phyloP scores from a whole-genome alignment of 2,888 invertebrate genomes.

The Caenorhabditis doughertyi region DNA sequence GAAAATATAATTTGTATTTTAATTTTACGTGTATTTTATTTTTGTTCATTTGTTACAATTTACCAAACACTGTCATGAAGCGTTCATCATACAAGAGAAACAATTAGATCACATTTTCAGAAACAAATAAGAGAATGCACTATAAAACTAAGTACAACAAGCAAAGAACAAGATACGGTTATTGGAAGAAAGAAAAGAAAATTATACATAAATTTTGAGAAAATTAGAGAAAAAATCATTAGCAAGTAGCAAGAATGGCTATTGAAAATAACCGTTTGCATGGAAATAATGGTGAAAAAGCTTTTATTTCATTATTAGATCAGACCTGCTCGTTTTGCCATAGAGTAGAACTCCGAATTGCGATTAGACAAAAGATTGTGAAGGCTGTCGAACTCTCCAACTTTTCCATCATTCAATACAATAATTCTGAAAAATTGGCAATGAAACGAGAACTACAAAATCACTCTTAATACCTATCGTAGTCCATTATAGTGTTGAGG shows the following conservation, averaged over 20 bases:
- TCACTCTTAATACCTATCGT: slow-evolving; percentile 85
- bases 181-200: neutral
- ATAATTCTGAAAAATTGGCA: slow-evolving; percentile 82
- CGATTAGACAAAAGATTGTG: slow-evolving; percentile 81
- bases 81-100: slow-evolving; percentile 12
- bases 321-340: slow-evolving; percentile 83
- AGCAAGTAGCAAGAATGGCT: no score
- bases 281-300: no score
- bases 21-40: slow-evolving; percentile 49
- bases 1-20: no score
- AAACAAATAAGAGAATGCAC: neutral
- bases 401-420: slow-evolving; percentile 83
- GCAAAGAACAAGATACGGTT: slow-evolving; percentile 6
- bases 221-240: neutral
- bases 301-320: slow-evolving; percentile 5
- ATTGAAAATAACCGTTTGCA: slow-evolving; percentile 22
- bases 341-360: slow-evolving; percentile 82
- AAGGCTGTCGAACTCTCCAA: slow-evolving; percentile 83
- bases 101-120: neutral
- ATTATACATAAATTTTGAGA: neutral
- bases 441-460: neutral
- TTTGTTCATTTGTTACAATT: neutral
- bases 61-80: slow-evolving; percentile 4
- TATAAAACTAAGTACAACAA: neutral
- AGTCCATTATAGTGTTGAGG: slow-evolving; percentile 94